Evolutionary conservation across 1,140 invertebrate species (phyloP), one percentile per base, ranked within the genome.

Genomic region (Solenopsis fugax): DNA sequence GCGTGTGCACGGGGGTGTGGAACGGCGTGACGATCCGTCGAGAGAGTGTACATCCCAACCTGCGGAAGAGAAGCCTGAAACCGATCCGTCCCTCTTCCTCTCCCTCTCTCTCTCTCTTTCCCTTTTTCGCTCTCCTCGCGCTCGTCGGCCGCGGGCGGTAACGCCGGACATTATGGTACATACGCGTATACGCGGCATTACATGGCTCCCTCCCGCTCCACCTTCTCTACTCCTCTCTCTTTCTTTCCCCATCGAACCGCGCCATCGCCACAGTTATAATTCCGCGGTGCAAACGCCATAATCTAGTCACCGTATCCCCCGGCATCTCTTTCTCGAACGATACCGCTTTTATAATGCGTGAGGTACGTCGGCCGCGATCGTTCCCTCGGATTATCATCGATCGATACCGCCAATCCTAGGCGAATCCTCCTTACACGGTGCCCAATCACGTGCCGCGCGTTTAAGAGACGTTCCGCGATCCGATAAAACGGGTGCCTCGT

Each of bases 211-310:
- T 29, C 21, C 6, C 12, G 1, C 84, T 41, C 18, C 60, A 60
- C 48, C 34, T 48, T 62, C 64, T 41, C 64, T 41, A 50, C 85
- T 58, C 48, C 78, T 21, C 10, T n/a, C 67, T 64, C 45, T 37
- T 72, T 78, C 64, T 21, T 65, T 71, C 54, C 64, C 71, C 67
- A 24, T 69, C 75, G 62, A 64, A 58, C 75, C 54, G 50, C 69
- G 58, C 85, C 87, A 87, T 85, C 86, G 71, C 87, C 72, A 86
- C 86, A 87, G 91, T 92, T 92, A 91, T 92, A 93, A 94, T 94
- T 92, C 90, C 91, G 90, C 91, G 92, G 90, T 93, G 91, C 91
- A 92, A 94, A 94, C 93, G 93, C 93, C 92, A 93, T 94, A 94
- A 93, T 94, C 92, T 92, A 93, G 92, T 94, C 92, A 92, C 91